Evolutionary conservation across 2,113 vertebrate species (phyloP).

Genomic region (Taurulus bubalis): DNA sequence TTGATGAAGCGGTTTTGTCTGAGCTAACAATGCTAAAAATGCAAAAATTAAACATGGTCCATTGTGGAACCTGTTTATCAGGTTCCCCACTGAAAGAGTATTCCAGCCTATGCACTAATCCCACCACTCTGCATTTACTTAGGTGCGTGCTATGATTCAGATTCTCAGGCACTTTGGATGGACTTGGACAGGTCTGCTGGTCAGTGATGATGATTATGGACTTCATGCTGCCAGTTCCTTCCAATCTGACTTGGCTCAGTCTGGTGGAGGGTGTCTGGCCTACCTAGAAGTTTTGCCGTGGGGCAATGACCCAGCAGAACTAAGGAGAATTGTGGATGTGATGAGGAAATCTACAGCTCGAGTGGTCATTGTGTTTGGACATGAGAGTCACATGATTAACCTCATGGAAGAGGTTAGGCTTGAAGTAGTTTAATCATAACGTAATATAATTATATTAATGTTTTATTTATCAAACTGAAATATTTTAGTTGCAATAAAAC

Average conservation of each 20-base stretch:
- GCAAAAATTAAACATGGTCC: neutral
- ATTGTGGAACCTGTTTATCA: neutral
- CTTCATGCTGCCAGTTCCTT: conserved; percentile 17
- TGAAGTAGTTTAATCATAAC: neutral
- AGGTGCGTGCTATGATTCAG: conserved; percentile 43
- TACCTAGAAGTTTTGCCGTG: conserved; percentile 74
- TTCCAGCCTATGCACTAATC: neutral
- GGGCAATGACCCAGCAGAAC: conserved; percentile 49
- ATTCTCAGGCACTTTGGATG: conserved; percentile 25
- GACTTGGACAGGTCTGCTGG: conserved; percentile 22
- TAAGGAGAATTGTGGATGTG: conserved; percentile 65
- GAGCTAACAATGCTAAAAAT: neutral
- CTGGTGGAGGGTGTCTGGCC: conserved; percentile 61
- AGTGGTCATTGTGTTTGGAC: conserved; percentile 66
- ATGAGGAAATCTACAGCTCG: conserved; percentile 64
- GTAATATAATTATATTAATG: neutral
- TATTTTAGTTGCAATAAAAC: neutral
- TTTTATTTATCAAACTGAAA: neutral
- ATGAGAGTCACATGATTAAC: conserved; percentile 63
- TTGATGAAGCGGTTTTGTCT: neutral
- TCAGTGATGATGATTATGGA: conserved; percentile 35
- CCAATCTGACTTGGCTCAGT: conserved; percentile 11
- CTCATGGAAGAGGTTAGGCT: conserved; percentile 31
- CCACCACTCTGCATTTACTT: neutral
- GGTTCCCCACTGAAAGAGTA: neutral